Conservation (phyloP, 1,140 invertebrate species). For the Littorina saxatilis region DNA sequence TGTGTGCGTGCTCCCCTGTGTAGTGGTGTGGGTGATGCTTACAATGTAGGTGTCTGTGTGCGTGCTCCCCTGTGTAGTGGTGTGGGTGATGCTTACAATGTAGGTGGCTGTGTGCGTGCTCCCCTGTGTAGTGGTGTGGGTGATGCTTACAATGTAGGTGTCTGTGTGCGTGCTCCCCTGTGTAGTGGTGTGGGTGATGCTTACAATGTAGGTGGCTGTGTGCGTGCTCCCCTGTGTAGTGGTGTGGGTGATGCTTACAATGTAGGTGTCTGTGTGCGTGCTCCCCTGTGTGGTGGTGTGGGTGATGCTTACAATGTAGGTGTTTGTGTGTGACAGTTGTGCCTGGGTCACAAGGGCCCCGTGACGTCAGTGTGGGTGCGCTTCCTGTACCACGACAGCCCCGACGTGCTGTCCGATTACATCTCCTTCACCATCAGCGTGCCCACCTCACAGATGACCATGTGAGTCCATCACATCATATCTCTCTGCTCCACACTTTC, state of each 20-base stretch:
- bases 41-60: no score
- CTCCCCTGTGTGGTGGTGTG: not conserved
- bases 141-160: no score
- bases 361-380: slow-evolving; percentile 38
- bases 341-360: slow-evolving; percentile 51
- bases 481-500: no score
- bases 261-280: slow-evolving; percentile 14
- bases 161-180: no score
- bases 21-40: no score
- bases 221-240: not conserved
- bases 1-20: no score
- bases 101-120: no score
- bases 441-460: not conserved
- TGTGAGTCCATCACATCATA: not conserved
- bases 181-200: no score
- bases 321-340: slow-evolving; percentile 43
- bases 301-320: not conserved
- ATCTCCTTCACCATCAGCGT: slow-evolving; percentile 26
- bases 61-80: no score
- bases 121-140: no score
- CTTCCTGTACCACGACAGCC: slow-evolving; percentile 45
- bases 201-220: no score
- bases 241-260: not conserved
- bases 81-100: no score
- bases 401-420: slow-evolving; percentile 5